phyloP scores from a whole-genome alignment of 2,888 invertebrate species.

The Agonopterix heracliana region DNA sequence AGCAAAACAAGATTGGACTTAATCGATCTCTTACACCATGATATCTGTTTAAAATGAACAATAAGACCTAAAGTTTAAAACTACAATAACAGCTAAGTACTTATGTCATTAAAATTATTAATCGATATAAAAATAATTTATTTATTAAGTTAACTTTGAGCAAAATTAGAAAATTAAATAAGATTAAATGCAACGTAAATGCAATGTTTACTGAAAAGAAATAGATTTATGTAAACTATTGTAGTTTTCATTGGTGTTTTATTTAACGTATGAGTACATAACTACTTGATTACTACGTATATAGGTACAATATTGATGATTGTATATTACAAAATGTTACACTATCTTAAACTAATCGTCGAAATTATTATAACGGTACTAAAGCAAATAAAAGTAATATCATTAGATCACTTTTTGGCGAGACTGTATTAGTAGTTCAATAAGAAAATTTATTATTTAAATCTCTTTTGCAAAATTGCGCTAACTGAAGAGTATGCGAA shows the following conservation, averaged over 20 bases:
- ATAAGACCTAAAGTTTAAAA: slow-evolving; percentile 18
- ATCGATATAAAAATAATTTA: slow-evolving; percentile 23
- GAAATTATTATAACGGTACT: background rate
- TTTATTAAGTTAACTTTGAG: slow-evolving; percentile 40
- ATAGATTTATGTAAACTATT: slow-evolving; percentile 26
- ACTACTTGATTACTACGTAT: slow-evolving; percentile 11
- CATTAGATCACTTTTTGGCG: background rate
- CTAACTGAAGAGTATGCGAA: no score
- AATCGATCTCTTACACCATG: slow-evolving; percentile 30
- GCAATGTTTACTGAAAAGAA: slow-evolving; percentile 29
- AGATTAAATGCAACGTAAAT: slow-evolving; percentile 49
- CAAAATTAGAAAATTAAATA: slow-evolving; percentile 38
- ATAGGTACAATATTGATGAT: slow-evolving; percentile 8
- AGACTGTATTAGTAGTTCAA: no score
- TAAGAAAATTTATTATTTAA: no score
- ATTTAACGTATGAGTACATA: slow-evolving; percentile 20
- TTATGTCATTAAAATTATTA: slow-evolving; percentile 27
- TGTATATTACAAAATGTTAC: slow-evolving; percentile 11
- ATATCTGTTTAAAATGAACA: background rate
- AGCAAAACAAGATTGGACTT: background rate
- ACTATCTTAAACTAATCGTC: slow-evolving; percentile 5
- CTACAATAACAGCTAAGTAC: slow-evolving; percentile 34
- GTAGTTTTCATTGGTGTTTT: slow-evolving; percentile 59
- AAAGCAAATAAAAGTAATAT: background rate
- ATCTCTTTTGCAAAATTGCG: no score